These are phyloP conservation scores for Hipposideros armiger DNA, from an alignment of 2,113 vertebrate genomes.

Conservation along the genomic window DNA sequence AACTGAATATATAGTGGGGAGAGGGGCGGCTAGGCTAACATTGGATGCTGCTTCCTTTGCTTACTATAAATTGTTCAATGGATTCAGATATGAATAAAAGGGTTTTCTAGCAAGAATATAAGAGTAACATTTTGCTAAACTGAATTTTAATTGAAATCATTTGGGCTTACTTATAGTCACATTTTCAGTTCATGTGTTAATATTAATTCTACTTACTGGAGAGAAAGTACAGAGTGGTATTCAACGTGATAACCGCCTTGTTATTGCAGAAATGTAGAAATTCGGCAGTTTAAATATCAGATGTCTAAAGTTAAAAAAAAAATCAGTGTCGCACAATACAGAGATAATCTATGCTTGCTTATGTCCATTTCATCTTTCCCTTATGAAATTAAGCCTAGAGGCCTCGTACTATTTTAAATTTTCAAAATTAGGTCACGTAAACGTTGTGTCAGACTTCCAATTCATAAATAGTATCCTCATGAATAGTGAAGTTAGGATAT, in stretches of 20 bases:
- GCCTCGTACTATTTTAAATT: constrained; percentile 48
- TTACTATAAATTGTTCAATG: not conserved
- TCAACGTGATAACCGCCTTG: not conserved
- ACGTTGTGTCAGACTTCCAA: constrained; percentile 21
- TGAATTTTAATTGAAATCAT: constrained; percentile 54
- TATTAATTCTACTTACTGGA: not conserved
- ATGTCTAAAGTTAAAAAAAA: not conserved
- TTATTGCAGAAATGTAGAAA: not conserved
- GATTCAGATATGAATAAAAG: not conserved
- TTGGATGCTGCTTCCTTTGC: not conserved
- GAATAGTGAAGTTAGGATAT: not conserved
- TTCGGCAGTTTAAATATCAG: constrained; percentile 38
- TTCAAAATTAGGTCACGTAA: constrained; percentile 65
- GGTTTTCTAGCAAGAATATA: not conserved
- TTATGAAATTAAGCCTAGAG: constrained; percentile 54
- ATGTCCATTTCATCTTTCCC: not conserved
- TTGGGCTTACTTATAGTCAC: not conserved
- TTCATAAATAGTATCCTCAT: constrained; percentile 3
- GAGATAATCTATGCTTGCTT: not conserved
- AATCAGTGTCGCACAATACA: not conserved
- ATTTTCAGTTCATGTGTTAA: constrained; percentile 46
- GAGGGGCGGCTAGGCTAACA: no score
- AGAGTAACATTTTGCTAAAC: constrained; percentile 58
- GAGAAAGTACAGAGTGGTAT: not conserved
- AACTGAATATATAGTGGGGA: not conserved